Base-by-base conservation (phyloP, 2,797 vertebrate species). In the Pempheris klunzingeri region DNA sequence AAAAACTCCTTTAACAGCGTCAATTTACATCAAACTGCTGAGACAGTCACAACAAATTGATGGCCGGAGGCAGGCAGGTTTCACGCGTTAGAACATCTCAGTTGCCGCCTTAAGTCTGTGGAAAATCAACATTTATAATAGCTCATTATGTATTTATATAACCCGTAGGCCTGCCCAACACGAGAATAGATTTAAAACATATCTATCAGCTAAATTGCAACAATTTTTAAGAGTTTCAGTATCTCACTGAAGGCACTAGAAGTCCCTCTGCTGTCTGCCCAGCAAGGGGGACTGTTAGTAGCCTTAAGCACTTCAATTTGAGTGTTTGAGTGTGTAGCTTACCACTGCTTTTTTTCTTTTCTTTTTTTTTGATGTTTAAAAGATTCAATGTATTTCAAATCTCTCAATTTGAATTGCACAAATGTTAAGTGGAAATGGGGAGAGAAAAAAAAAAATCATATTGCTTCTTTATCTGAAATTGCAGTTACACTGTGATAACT, bases 381-480 rank as follows among this genome's bases (percentile, higher is more conserved):
- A 20, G 60, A 73, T 75, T 52, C 17, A 69, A 61, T 22, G 20
- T 57, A 32, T 62, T 83, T 76, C n/a, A 52, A 70, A 3, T 54
- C 22, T 5, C 11, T 76, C 5, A 63, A 50, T 67, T 5, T 53
- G 52, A 66, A 73, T 15, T 15, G 26, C 41, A 53, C 26, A 68
- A 54, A 22, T 50, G 15, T 41, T 38, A 38, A 69, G 39, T 71
- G 38, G 39, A 73, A 68, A 60, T 44, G 7, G 66, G 17, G 5
- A 39, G 15, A 30, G 41, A 11, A 18, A 5, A 11, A 14, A 57
- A 59, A 58, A 52, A 69, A 44, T 52, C 11, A 22, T n/a, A 58
- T 69, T 71, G 32, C 59, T 70, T 67, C 60, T 77, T 81, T 84
- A 83, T 86, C 86, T 85, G 63, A 82, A 86, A 79, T 86, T 84